phyloP scores from a whole-genome alignment of 2,888 invertebrate species.

The Pegoplata infirma region DNA sequence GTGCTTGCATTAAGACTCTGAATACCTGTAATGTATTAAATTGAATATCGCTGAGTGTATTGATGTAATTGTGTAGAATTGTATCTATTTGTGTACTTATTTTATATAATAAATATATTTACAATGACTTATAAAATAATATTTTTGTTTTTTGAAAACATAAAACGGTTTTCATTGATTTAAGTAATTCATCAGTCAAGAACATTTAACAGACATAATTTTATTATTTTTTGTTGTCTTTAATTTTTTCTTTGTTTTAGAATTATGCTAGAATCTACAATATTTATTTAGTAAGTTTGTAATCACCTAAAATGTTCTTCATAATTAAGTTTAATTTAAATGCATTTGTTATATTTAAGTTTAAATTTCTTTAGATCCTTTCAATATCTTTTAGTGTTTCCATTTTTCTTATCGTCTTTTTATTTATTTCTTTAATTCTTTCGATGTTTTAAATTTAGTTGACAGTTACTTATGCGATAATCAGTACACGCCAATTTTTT shows the following conservation, averaged over 20 bases:
- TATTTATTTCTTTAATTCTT: background rate
- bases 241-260: background rate
- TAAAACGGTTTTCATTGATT: background rate
- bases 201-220: constrained; percentile 40
- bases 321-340: constrained; percentile 18
- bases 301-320: background rate
- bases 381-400: background rate
- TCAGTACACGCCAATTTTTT: background rate
- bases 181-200: constrained; percentile 46
- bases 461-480: constrained; percentile 14
- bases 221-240: background rate
- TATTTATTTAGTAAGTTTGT: background rate
- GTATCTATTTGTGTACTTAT: background rate
- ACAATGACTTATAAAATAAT: background rate
- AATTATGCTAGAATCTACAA: background rate
- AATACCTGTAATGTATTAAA: background rate
- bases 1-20: too few relatives aligned
- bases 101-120: background rate
- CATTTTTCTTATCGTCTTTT: too few relatives aligned
- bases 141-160: background rate
- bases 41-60: background rate
- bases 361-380: background rate
- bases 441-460: background rate
- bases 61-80: background rate
- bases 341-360: constrained; percentile 23